Percentiles rank a stretch among this genome's conserved stretches.
These are phyloP conservation scores for human (Homo sapiens) DNA, from an alignment of 2,113 vertebrate genomes.

Conservation along the genomic window GRCh38 chr6:16439001-16439500, in stretches of 20 bases:
- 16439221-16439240: background rate
- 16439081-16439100: background rate
- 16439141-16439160: background rate
- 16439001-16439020: background rate
- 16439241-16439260: background rate
- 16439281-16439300: background rate
- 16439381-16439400: background rate
- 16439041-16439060: background rate
- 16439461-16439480: too few species aligned
- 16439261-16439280: background rate
- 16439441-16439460: background rate
- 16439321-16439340: background rate
- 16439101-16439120: background rate
- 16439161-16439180: background rate
- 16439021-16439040: background rate
- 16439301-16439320: background rate
- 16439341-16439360: too few species aligned
- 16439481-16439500: background rate
- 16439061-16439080: constrained; percentile 23
- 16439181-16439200: background rate
- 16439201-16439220: background rate
- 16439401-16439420: background rate
- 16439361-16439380: too few species aligned
- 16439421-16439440: background rate
- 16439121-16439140: background rate